phyloP scores from a whole-genome alignment of 2,888 invertebrate genomes.

The Heliothis peltigera region DNA sequence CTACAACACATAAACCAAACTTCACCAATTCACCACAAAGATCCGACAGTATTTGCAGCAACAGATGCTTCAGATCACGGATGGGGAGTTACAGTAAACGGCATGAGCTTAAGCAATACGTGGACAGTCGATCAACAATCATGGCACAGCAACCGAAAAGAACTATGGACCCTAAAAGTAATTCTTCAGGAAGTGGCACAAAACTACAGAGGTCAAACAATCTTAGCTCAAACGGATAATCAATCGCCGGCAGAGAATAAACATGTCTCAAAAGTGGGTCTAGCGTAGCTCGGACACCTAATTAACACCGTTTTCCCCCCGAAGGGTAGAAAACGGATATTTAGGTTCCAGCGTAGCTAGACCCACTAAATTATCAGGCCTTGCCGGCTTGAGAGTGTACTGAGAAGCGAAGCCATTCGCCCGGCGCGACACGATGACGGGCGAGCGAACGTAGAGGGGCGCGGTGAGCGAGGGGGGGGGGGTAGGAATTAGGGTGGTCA shows the following conservation, averaged over 20 bases:
- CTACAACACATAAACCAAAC: not conserved
- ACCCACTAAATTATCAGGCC: conserved; percentile 5
- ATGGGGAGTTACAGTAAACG: conserved; percentile 1
- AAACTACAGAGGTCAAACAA: not conserved
- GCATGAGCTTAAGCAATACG: not conserved
- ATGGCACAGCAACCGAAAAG: conserved; percentile 9
- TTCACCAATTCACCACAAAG: conserved; percentile 8
- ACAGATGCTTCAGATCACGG: conserved; percentile 1
- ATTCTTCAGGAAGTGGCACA: not conserved
- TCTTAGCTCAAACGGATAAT: conserved; percentile 3
- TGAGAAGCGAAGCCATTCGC: not conserved
- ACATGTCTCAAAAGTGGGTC: conserved; percentile 15
- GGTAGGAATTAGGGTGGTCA: not conserved
- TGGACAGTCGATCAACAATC: not conserved
- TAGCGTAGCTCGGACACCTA: conserved; percentile 11
- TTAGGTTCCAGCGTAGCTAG: conserved; percentile 7
- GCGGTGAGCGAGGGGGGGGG: not conserved
- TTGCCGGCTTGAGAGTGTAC: conserved; percentile 2
- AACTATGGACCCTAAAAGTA: not conserved
- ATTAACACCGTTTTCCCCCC: conserved; percentile 21
- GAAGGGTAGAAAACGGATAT: conserved; percentile 16
- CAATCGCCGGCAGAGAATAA: conserved; percentile 3
- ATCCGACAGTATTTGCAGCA: not conserved
- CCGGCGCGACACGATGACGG: not conserved
- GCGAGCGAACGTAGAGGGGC: not conserved